Base-by-base conservation (phyloP, 2,797 vertebrate genomes). In the Phataginus tricuspis region DNA sequence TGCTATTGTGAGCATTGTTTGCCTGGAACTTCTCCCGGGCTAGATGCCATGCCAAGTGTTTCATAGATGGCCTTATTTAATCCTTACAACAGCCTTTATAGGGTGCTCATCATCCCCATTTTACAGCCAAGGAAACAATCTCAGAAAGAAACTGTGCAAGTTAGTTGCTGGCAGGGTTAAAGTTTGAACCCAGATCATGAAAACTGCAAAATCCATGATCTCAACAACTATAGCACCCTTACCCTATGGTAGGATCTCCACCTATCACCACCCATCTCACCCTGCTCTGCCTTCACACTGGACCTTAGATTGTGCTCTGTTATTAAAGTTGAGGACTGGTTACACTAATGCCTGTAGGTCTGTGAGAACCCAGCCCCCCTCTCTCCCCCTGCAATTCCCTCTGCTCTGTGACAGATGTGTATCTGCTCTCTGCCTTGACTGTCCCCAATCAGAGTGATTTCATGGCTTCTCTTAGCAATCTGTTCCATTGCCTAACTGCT, bases 401-500 rank as follows among this genome's bases (percentile, higher is more conserved):
- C 37, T 45, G 45, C 8, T 9, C 7, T 18, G 25, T 68, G 95
- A 93, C 49, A 66, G 45, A 71, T 74, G 64, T 23, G 7, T 83
- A 71, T 95, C 95, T 71, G 31, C 34, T 92, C 69, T 96, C 42
- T 78, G 90, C 34, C 79, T 92, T 9, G 31, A 72, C 77, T 18
- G 66, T 61, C 91, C 45, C 84, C 66, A 95, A 49, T 92, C 55
- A 86, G 71, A 74, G 80, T 69, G 86, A 95, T 55, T 94, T 96
- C 86, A 63, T 77, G 49, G 27, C 53, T 93, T 75, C 85, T 92
- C 77, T 57, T 57, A 72, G 51, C 64, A 59, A 68, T 45, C 66
- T 94, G 68, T 94, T 83, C 57, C 92, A 84, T 71, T 85, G 89
- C 82, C 37, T 95, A 83, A 94, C 69, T 75, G 71, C 59, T 96